Evolutionary conservation across 2,888 invertebrate species (phyloP).

Genomic region (Girardia tigrina): DNA sequence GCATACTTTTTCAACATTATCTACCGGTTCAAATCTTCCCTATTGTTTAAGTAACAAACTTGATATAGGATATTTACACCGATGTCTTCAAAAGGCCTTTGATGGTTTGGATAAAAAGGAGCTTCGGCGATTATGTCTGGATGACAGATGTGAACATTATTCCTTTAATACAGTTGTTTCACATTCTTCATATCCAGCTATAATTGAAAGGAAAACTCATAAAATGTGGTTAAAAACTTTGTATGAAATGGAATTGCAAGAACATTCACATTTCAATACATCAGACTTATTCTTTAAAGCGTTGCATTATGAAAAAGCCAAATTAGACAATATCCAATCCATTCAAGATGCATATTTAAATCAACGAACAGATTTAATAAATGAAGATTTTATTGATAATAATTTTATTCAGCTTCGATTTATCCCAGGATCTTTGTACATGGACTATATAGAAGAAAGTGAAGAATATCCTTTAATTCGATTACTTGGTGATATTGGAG

Average conservation of each 20-base stretch:
- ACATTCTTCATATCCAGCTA: constrained; percentile 31
- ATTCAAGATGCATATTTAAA: not conserved
- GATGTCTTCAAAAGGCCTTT: not conserved
- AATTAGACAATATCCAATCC: not conserved
- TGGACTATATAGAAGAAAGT: constrained; percentile 34
- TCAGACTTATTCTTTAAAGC: not conserved
- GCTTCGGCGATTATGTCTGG: not conserved
- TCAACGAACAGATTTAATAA: constrained; percentile 21
- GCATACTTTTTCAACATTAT: not conserved
- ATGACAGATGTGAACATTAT: constrained; percentile 27
- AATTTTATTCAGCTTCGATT: constrained; percentile 35
- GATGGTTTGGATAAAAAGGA: not conserved
- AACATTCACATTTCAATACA: not conserved
- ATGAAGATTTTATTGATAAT: constrained; percentile 33
- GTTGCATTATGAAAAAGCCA: not conserved
- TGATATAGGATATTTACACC: not conserved
- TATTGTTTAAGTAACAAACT: not conserved
- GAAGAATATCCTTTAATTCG: constrained; percentile 36
- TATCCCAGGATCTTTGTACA: constrained; percentile 33
- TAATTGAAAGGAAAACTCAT: constrained; percentile 29
- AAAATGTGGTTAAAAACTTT: constrained; percentile 24
- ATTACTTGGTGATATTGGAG: constrained; percentile 36
- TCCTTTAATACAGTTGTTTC: constrained; percentile 27
- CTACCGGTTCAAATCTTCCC: not conserved
- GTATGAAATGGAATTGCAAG: not conserved